Base-by-base conservation (phyloP, 92 coral and sea anemone genomes). In the Montipora capitata region DNA sequence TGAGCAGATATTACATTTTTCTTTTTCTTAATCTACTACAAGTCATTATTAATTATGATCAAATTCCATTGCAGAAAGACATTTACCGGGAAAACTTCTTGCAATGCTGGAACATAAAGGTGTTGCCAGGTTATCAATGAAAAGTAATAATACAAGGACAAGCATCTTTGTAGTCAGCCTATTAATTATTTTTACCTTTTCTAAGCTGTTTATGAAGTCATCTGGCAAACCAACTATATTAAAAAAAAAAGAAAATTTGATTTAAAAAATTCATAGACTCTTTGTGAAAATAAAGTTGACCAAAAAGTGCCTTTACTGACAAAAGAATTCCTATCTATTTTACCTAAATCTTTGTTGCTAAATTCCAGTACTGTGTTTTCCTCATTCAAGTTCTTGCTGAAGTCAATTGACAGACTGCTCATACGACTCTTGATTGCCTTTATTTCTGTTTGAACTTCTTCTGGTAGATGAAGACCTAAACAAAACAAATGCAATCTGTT, bases 301-400 rank as follows among this genome's bases (percentile, higher is more conserved):
- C 35, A 27, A 27, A 27, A 27, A 27, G 35, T 27, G 35, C 35
- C 35, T 27, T 27, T 1, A 27, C 35, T 27, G 35, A 27, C 35
- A 27, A 27, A 27, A 27, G 2, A 27, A 27, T 27, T 27, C 35
- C 35, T 27, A 27, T 27, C 35, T 27, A 27, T 27, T 81, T 8
- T 81, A 96, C 99, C 98, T 45, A 96, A 81, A 1, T 97, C 98
- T 18, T 85, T 92, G 10, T 91, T 88, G n/a, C 91, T 68, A 82
- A 98, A 96, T 71, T 96, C 89, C 51, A 98, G 88, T 56, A 94
- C 54, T 13, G 99, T 98, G 67, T 98, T 98, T 82, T 98, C 99
- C 88, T 98, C 99, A 88, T 98, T 98, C 48, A 96, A 87, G 83
- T 98, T 96, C 76, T 95, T 96, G 89, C 82, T 92, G 68, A 96